These are phyloP conservation scores for Campylorhamphus procurvoides DNA, from an alignment of 2,113 vertebrate species.

Conservation along the genomic window DNA sequence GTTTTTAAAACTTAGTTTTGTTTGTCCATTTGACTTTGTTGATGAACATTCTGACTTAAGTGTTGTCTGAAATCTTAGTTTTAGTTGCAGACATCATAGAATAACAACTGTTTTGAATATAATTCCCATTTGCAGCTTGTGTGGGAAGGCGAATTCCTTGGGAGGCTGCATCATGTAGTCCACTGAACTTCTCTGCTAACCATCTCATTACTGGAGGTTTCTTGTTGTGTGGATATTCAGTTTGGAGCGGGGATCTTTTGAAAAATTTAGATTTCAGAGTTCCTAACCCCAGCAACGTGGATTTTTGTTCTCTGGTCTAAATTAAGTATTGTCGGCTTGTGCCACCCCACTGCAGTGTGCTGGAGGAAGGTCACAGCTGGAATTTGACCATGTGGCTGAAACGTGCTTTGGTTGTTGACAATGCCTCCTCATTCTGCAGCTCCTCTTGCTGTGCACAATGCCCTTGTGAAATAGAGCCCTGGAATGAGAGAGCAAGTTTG, in stretches of 20 bases:
- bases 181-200: neutral
- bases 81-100: neutral
- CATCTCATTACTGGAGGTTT: neutral
- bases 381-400: neutral
- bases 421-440: neutral
- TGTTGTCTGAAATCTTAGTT: neutral
- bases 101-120: neutral
- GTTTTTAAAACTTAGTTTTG: neutral
- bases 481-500: neutral
- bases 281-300: neutral
- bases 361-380: neutral
- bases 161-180: neutral
- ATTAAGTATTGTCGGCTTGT: neutral
- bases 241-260: neutral
- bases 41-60: neutral
- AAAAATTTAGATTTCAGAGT: neutral
- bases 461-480: neutral
- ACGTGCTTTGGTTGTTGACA: neutral
- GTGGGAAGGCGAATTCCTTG: neutral
- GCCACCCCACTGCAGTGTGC: neutral
- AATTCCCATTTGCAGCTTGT: neutral
- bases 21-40: neutral
- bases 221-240: neutral
- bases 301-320: neutral
- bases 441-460: neutral